Conservation (phyloP, 92 coral and sea anemone genomes). For the Zoanthus solanderi region DNA sequence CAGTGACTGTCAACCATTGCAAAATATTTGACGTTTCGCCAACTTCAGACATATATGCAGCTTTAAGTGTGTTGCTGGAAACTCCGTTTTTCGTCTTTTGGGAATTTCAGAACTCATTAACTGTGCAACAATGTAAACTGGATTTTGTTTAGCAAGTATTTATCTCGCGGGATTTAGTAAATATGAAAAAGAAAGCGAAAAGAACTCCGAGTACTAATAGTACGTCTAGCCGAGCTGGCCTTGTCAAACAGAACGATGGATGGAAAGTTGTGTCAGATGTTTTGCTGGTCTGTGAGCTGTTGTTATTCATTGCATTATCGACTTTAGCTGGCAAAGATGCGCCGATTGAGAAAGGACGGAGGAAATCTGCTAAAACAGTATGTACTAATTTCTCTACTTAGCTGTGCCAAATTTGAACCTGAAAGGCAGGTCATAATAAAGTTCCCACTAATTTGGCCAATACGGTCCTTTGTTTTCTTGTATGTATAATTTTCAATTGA, state of each 20-base stretch:
- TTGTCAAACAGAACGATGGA: conserved; percentile 59
- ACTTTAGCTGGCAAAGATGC: conserved; percentile 76
- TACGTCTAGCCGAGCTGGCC: conserved; percentile 76
- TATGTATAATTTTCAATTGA: conserved; percentile 7
- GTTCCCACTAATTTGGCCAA: conserved; percentile 8
- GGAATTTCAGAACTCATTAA: background rate
- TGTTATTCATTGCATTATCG: conserved; percentile 77
- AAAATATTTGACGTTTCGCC: background rate
- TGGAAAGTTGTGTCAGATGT: conserved; percentile 83
- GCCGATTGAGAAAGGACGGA: conserved; percentile 42
- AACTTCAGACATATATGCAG: background rate
- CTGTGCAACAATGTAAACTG: conserved; percentile 21
- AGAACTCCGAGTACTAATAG: conserved; percentile 73
- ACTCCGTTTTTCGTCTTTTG: background rate
- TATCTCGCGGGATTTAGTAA: conserved; percentile 3
- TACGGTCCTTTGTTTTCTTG: background rate
- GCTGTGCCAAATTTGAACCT: conserved; percentile 7
- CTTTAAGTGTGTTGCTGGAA: background rate
- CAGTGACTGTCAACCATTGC: conserved; percentile 30
- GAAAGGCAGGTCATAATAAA: conserved; percentile 25
- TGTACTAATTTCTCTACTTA: conserved; percentile 38
- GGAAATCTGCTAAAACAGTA: conserved; percentile 34
- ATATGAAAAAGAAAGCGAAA: conserved; percentile 65
- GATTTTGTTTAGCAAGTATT: conserved; percentile 26
- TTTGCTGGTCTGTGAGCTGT: conserved; percentile 81